Evolutionary conservation across 2,797 vertebrate species (phyloP).

Genomic region (Chelmon rostratus): DNA sequence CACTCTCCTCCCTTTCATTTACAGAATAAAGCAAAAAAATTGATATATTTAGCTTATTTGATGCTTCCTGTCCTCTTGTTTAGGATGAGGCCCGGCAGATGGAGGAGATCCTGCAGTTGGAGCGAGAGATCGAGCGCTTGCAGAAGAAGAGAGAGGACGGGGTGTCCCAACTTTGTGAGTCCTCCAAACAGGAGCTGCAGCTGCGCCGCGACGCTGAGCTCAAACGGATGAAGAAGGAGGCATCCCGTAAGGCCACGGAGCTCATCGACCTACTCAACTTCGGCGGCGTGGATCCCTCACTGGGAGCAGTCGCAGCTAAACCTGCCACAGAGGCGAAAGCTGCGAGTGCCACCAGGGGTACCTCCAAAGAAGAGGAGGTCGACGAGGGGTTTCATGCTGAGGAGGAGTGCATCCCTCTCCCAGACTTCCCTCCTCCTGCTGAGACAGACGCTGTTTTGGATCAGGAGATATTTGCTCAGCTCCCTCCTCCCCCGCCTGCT

Average conservation of each 20-base stretch:
- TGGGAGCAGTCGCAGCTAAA: slow-evolving; percentile 44
- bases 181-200: slow-evolving; percentile 89
- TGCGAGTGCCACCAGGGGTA: slow-evolving; percentile 28
- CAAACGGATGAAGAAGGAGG: slow-evolving; percentile 92
- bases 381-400: slow-evolving; percentile 93
- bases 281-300: slow-evolving; percentile 83
- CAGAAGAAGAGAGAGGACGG: slow-evolving; percentile 92
- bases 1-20: neutral
- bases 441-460: slow-evolving; percentile 80
- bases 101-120: slow-evolving; percentile 93
- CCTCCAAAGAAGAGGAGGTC: slow-evolving; percentile 86
- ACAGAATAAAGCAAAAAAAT: neutral
- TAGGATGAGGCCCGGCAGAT: slow-evolving; percentile 89
- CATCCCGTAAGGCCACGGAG: slow-evolving; percentile 91
- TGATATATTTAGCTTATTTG: neutral
- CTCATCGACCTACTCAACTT: slow-evolving; percentile 92
- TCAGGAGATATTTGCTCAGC: slow-evolving; percentile 84
- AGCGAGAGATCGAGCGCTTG: slow-evolving; percentile 92
- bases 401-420: slow-evolving; percentile 88
- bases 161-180: slow-evolving; percentile 90
- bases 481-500: slow-evolving; percentile 87
- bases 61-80: neutral
- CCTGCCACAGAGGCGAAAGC: slow-evolving; percentile 59
- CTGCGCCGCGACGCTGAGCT: slow-evolving; percentile 91
- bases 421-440: slow-evolving; percentile 84